Percentiles rank a stretch among this genome's conserved stretches.
Conservation (phyloP, 2,113 vertebrate genomes). For the Machaerirhynchus nigripectus region DNA sequence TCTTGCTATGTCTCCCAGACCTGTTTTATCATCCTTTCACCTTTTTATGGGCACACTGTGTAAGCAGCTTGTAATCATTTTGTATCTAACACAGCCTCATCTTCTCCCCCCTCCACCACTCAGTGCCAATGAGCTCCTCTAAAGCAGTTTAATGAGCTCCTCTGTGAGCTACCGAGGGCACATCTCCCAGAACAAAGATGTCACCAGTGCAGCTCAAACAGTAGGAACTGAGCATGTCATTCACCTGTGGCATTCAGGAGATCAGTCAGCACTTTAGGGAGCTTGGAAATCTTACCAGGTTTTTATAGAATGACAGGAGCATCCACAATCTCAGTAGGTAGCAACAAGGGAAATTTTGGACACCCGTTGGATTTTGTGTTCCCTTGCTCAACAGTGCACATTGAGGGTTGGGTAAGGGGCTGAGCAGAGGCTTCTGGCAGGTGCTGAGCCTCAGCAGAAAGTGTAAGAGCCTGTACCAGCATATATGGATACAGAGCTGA, state of each 20-base stretch:
- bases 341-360: background rate
- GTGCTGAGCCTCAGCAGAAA: background rate
- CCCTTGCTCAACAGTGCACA: background rate
- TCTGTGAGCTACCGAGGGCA: background rate
- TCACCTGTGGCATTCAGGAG: background rate
- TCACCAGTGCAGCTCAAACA: background rate
- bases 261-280: background rate
- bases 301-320: background rate
- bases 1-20: background rate
- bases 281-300: background rate
- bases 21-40: background rate
- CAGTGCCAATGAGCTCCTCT: background rate
- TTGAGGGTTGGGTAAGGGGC: background rate
- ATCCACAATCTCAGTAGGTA: background rate
- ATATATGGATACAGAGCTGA: background rate
- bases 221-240: background rate
- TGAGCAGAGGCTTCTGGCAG: background rate
- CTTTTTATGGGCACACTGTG: background rate
- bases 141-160: background rate
- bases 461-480: background rate
- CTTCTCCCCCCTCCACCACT: background rate
- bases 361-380: background rate
- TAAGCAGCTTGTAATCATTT: background rate
- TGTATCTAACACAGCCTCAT: background rate
- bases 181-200: background rate